Evolutionary conservation across 2,888 invertebrate species (phyloP).

Genomic region (Eupithecia dodoneata): DNA sequence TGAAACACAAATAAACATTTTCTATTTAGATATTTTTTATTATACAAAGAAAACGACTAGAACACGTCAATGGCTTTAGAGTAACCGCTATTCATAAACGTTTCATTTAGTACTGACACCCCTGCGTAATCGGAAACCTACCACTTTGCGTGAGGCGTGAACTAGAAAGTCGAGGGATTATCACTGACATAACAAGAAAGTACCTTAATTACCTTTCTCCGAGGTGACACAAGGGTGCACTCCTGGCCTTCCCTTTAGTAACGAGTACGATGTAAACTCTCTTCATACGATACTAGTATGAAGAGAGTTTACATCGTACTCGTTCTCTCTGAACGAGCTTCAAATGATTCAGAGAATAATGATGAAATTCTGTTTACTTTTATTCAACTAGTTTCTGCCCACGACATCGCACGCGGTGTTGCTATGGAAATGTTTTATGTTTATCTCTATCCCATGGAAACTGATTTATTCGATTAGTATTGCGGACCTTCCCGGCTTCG

Average conservation of each 20-base stretch:
- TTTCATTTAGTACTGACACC: neutral
- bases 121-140: slow-evolving; percentile 44
- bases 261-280: neutral
- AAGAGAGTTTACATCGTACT: no score
- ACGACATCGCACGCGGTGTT: no score
- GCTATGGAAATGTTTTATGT: no score
- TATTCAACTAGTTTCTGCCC: no score
- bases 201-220: slow-evolving; percentile 30
- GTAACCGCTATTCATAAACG: neutral
- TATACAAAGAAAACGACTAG: no score
- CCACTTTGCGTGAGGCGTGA: slow-evolving; percentile 61
- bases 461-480: no score
- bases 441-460: no score
- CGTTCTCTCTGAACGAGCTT: neutral
- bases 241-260: slow-evolving; percentile 1
- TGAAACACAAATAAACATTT: no score
- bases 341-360: neutral
- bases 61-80: no score
- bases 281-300: neutral
- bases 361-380: neutral
- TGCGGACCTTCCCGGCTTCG: no score
- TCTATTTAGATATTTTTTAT: no score
- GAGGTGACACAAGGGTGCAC: slow-evolving; percentile 21
- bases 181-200: slow-evolving; percentile 27
- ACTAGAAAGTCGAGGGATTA: slow-evolving; percentile 26